A percentile compares a stretch with the other conserved stretches of the same genome.
These are phyloP conservation scores for Scomber colias DNA, from an alignment of 2,113 vertebrate genomes.

Conservation along the genomic window DNA sequence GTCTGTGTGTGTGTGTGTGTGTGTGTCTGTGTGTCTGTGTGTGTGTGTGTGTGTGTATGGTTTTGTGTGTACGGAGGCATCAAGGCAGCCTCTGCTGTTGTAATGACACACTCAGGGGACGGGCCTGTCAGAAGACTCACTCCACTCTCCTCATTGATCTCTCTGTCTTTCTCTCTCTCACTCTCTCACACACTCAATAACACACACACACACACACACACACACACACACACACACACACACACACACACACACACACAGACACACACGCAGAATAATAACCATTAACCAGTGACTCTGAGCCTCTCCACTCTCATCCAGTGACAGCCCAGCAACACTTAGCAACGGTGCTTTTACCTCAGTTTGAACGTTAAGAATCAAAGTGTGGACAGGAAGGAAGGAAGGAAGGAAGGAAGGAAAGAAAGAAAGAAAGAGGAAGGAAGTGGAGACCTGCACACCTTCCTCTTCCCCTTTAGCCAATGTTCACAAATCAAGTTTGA, in stretches of 20 bases:
- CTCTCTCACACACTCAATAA: background rate
- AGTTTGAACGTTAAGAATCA: background rate
- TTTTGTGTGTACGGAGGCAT: background rate
- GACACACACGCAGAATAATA: conserved; percentile 24
- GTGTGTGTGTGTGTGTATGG: conserved; percentile 5
- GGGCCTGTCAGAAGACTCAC: conserved; percentile 44
- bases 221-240: conserved; percentile 25
- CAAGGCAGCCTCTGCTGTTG: conserved; percentile 8
- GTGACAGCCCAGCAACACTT: conserved; percentile 7
- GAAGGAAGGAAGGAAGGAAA: background rate
- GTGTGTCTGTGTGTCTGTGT: background rate
- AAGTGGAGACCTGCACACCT: background rate
- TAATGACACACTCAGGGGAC: conserved; percentile 57
- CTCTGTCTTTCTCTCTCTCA: background rate
- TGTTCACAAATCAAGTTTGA: background rate
- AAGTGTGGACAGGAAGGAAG: background rate
- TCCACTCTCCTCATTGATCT: conserved; percentile 31
- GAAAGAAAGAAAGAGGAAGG: background rate
- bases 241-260: conserved; percentile 22
- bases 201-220: conserved; percentile 6
- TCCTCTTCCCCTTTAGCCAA: background rate
- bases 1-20: background rate
- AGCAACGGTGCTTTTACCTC: background rate
- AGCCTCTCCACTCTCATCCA: background rate
- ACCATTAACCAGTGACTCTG: conserved; percentile 14